A percentile compares a stretch with the other conserved stretches of the same genome.
phyloP scores from a whole-genome alignment of 2,113 vertebrate genomes.

The Eretmochelys imbricata region DNA sequence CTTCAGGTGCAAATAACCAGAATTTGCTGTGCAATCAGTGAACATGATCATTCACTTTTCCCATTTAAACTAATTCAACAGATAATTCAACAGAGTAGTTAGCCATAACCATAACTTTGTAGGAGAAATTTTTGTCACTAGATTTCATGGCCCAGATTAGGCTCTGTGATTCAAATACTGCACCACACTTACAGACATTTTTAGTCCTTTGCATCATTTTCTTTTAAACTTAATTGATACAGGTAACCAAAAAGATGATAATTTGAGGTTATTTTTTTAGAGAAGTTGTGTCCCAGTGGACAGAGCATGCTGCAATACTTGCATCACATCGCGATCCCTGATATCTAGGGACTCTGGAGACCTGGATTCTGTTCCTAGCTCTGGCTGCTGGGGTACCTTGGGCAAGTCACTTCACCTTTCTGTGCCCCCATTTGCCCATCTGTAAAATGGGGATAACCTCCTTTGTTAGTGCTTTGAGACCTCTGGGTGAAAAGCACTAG shows the following conservation, averaged over 20 bases:
- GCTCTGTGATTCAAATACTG: background rate
- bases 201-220: background rate
- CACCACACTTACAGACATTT: conserved; percentile 8
- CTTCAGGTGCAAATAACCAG: background rate
- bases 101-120: background rate
- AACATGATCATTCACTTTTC: background rate
- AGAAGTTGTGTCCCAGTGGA: conserved; percentile 12
- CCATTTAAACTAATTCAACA: background rate
- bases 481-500: background rate
- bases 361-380: background rate
- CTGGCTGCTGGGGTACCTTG: background rate
- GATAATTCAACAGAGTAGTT: background rate
- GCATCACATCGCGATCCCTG: conserved; percentile 25
- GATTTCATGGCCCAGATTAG: background rate
- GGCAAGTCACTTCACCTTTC: background rate
- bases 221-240: conserved; percentile 19
- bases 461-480: background rate
- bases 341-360: background rate
- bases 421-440: background rate
- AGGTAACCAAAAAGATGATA: background rate
- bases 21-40: background rate
- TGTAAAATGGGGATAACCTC: background rate
- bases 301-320: conserved; percentile 38
- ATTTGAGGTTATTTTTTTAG: conserved; percentile 51
- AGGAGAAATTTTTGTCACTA: background rate